phyloP scores from a whole-genome alignment of 2,888 invertebrate species.

The Siphonodentalium dalli region DNA sequence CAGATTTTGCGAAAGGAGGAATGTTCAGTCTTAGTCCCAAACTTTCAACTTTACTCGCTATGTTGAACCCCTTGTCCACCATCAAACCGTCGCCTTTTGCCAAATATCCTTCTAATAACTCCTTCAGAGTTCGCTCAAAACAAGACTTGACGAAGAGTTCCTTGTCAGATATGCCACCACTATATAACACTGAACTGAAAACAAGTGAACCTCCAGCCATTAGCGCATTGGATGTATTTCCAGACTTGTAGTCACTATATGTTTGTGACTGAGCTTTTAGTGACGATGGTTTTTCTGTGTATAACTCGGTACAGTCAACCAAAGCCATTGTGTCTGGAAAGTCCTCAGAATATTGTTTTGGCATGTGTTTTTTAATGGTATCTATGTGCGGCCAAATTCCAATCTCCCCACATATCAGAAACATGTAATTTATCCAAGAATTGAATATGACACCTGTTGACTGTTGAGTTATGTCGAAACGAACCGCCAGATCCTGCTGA shows the following conservation, averaged over 20 bases:
- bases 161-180: constrained; percentile 17
- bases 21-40: constrained; percentile 9
- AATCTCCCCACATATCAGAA: not conserved
- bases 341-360: constrained; percentile 1
- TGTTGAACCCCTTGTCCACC: constrained; percentile 15
- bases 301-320: constrained; percentile 20
- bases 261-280: constrained; percentile 4
- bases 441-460: not conserved
- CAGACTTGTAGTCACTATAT: constrained; percentile 23
- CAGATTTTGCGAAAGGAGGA: constrained; percentile 4
- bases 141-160: constrained; percentile 7
- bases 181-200: constrained; percentile 16
- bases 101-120: constrained; percentile 3
- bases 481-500: not conserved
- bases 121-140: not conserved
- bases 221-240: constrained; percentile 17
- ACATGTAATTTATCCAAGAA: constrained; percentile 6
- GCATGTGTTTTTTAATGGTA: constrained; percentile 1
- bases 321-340: constrained; percentile 8
- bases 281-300: constrained; percentile 13
- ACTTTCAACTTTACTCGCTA: constrained; percentile 3
- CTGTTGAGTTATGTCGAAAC: not conserved
- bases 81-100: constrained; percentile 12
- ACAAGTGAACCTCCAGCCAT: constrained; percentile 18
- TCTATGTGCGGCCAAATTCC: constrained; percentile 2